phyloP scores from a whole-genome alignment of 2,113 vertebrate species.

The Scophthalmus maximus region DNA sequence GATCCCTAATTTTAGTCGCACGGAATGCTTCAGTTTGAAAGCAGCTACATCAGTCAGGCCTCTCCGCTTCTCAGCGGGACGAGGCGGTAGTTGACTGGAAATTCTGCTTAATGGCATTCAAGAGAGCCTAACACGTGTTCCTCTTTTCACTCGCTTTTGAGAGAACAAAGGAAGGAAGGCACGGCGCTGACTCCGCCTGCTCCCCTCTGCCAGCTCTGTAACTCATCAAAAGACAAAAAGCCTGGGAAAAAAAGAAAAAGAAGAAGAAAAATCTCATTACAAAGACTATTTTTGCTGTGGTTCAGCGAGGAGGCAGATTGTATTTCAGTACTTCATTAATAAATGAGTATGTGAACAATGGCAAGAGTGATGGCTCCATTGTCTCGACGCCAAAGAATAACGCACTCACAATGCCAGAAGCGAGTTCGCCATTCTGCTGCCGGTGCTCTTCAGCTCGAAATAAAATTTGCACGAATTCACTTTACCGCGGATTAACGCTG shows the following conservation, averaged over 20 bases:
- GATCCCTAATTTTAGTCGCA: conserved; percentile 5
- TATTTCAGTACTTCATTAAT: conserved; percentile 81
- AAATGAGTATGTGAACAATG: conserved; percentile 75
- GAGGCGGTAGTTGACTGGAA: conserved; percentile 29
- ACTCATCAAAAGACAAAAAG: conserved; percentile 68
- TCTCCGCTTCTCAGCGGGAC: conserved; percentile 8
- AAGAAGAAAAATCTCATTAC: conserved; percentile 75
- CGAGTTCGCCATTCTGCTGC: conserved; percentile 43
- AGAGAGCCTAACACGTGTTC: conserved; percentile 22
- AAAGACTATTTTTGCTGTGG: conserved; percentile 75
- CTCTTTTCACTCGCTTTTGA: conserved; percentile 15
- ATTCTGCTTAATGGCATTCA: conserved; percentile 27
- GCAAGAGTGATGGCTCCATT: conserved; percentile 68
- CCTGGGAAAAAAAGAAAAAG: conserved; percentile 48
- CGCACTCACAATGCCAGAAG: conserved; percentile 46
- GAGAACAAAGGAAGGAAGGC: conserved; percentile 43
- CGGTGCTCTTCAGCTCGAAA: conserved; percentile 31
- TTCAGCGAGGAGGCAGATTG: conserved; percentile 78
- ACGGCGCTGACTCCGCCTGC: background rate
- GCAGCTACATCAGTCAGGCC: background rate
- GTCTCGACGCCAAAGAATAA: conserved; percentile 63
- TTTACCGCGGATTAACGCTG: background rate
- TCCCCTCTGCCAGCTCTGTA: conserved; percentile 29
- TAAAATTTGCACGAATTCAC: conserved; percentile 23
- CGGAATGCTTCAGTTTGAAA: background rate